phyloP scores from a whole-genome alignment of 53 echinoderm and acorn worm species.

The Hippasteria phrygiana region DNA sequence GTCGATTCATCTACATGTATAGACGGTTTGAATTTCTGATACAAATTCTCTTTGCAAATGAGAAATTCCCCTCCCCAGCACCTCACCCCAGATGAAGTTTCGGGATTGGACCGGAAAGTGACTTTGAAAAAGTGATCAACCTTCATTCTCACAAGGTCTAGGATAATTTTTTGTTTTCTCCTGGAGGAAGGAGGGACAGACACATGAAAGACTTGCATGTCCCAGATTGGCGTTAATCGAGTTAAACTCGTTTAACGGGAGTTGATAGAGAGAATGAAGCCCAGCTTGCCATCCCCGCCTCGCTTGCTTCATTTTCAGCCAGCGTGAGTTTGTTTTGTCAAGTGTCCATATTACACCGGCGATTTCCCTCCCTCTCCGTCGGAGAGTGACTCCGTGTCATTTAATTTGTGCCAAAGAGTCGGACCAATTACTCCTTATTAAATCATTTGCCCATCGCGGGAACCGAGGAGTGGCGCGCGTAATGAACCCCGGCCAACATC shows the following conservation, averaged over 20 bases:
- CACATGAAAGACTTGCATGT: slow-evolving; percentile 12
- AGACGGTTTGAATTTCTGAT: too few species aligned
- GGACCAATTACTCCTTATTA: slow-evolving; percentile 57
- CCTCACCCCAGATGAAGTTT: too few species aligned
- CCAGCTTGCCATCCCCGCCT: neutral
- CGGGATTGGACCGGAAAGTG: too few species aligned
- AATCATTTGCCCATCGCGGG: slow-evolving; percentile 42
- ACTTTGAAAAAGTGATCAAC: too few species aligned
- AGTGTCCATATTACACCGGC: slow-evolving; percentile 45
- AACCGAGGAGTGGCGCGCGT: slow-evolving; percentile 15
- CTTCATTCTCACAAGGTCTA: too few species aligned
- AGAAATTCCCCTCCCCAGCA: too few species aligned
- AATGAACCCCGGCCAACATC: slow-evolving; percentile 40
- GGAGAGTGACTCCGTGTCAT: slow-evolving; percentile 58
- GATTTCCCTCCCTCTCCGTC: slow-evolving; percentile 28
- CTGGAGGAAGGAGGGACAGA: too few species aligned
- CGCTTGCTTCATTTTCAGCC: neutral
- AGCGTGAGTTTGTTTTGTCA: slow-evolving; percentile 53
- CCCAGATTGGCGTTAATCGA: slow-evolving; percentile 9
- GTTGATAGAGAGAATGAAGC: slow-evolving; percentile 12
- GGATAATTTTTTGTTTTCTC: neutral
- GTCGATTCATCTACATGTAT: too few species aligned
- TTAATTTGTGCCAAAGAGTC: slow-evolving; percentile 56
- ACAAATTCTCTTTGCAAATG: too few species aligned
- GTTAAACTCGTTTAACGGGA: slow-evolving; percentile 13